Conservation (phyloP, 2,888 invertebrate genomes). For the Cataglyphis altisquamis region DNA sequence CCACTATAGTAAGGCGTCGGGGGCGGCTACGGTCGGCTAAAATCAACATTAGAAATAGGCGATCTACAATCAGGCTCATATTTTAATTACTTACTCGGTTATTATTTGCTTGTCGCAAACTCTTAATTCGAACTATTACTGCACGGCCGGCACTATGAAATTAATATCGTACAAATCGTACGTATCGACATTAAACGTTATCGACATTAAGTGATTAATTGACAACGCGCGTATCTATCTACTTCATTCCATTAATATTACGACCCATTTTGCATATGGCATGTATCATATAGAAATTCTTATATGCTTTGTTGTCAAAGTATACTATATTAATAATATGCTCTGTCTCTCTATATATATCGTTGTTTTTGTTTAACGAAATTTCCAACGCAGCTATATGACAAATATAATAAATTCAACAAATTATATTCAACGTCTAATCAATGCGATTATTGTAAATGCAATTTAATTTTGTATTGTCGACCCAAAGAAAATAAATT, state of each 20-base stretch:
- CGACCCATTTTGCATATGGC: conserved; percentile 29
- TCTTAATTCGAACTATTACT: conserved; percentile 71
- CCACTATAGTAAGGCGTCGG: conserved; percentile 42
- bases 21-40: conserved; percentile 15
- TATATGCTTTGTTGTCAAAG: conserved; percentile 19
- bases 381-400: neutral
- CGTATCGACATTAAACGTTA: conserved; percentile 16
- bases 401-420: neutral
- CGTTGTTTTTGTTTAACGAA: neutral
- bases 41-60: conserved; percentile 31
- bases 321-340: neutral
- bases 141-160: conserved; percentile 79
- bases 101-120: conserved; percentile 43
- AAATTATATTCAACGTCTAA: conserved; percentile 1
- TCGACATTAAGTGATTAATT: conserved; percentile 20
- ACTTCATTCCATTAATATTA: conserved; percentile 30
- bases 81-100: conserved; percentile 32
- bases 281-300: conserved; percentile 24
- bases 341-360: neutral
- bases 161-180: conserved; percentile 36
- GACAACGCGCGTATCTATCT: conserved; percentile 17
- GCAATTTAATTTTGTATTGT: neutral
- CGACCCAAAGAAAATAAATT: conserved; percentile 10
- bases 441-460: neutral
- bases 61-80: conserved; percentile 46